Evolutionary conservation across 2,113 vertebrate species (phyloP), one percentile per base, ranked within the genome.

Genomic region (Equus przewalskii): DNA sequence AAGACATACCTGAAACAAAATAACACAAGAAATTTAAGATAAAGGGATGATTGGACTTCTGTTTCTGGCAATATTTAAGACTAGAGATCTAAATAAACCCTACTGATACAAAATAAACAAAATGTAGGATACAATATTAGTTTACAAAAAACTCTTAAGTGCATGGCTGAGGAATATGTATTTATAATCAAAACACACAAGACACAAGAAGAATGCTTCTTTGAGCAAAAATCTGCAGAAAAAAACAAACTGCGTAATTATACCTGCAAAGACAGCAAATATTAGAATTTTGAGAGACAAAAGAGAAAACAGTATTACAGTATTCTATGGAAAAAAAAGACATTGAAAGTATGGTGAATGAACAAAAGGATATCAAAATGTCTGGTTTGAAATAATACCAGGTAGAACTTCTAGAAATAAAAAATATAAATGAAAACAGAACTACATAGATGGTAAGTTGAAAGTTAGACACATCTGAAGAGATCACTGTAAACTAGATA

Each of bases 401-500:
- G 56, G 9, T n/a, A 86, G 24, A 75, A 72, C 16, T 70, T 76
- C 79, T 81, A 89, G 54, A 82, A 92, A 69, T 67, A 91, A 90
- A 85, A 94, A 73, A 62, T 30, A 26, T 30, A 85, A 92, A 30
- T 95, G 46, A 85, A 96, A 56, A 67, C 86, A 33, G 67, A 85
- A 60, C 26, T 65, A 9, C 26, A 26, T 26, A 54, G 19, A 58
- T 49, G 24, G 24, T 56, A 92, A 89, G 4, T 49, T 89, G 33
- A 94, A 94, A 56, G 30, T 51, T 75, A 80, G 33, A 54, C 6
- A 58, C 5, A 85, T 5, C 21, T 76, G 7, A 73, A 94, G 44
- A 89, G 36, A 58, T 60, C 0, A 56, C 14, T 76, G 24, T 75
- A 36, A 92, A 81, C 6, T 44, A 82, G 16, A 3, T 75, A 75